phyloP scores from a whole-genome alignment of 2,888 invertebrate species.

The Eulithis testata region DNA sequence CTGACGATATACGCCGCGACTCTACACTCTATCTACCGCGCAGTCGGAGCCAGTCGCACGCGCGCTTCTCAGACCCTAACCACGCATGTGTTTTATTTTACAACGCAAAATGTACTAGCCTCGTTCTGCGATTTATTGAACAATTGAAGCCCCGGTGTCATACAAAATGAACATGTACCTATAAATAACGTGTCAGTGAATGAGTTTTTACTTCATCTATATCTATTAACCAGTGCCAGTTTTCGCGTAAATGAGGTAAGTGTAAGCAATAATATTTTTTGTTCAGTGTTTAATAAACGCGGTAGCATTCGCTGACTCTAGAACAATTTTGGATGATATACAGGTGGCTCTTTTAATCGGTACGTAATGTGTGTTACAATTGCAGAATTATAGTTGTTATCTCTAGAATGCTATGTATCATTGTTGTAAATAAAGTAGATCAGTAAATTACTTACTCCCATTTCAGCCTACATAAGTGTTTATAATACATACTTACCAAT shows the following conservation, averaged over 20 bases:
- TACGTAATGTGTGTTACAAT: constrained; percentile 6
- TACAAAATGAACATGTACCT: constrained; percentile 1
- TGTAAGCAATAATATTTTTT: constrained; percentile 34
- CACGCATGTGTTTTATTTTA: constrained; percentile 20
- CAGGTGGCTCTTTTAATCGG: constrained; percentile 9
- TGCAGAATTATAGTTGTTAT: constrained; percentile 9
- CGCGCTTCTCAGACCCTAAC: constrained; percentile 45
- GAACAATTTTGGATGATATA: constrained; percentile 20
- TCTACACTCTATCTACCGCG: not conserved
- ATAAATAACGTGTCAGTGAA: constrained; percentile 18
- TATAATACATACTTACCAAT: not conserved
- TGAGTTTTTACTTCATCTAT: constrained; percentile 1
- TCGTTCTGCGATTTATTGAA: constrained; percentile 25
- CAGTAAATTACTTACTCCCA: not conserved
- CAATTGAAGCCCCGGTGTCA: constrained; percentile 13
- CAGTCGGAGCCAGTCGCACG: constrained; percentile 48
- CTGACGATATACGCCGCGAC: constrained; percentile 25
- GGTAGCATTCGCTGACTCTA: constrained; percentile 19
- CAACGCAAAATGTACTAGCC: constrained; percentile 7
- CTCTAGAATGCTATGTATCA: not conserved
- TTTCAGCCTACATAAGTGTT: not conserved
- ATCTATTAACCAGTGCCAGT: constrained; percentile 1
- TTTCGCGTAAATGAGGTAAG: constrained; percentile 34
- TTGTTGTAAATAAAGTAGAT: not conserved
- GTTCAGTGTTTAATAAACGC: constrained; percentile 17